Evolutionary conservation across 2,888 invertebrate genomes (phyloP), one percentile per base, ranked within the genome.

Genomic region (Itoplectis maculator): DNA sequence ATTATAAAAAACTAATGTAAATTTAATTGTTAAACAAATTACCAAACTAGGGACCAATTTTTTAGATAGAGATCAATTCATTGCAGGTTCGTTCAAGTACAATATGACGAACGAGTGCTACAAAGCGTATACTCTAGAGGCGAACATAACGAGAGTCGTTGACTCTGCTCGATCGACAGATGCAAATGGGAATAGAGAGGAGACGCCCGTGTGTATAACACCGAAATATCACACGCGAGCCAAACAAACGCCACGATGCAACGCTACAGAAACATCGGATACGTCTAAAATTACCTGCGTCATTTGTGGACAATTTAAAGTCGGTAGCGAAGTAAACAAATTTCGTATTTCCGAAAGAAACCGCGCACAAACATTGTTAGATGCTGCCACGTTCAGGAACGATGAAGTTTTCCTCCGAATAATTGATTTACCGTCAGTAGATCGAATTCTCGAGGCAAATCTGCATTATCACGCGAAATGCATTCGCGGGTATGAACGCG

Each of bases 71-170:
- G n/a, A n/a, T n/a, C 40, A 35, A 61, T 35, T 37, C 9, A 20
- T 40, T 61, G 9, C 40, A 61, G 73, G 56, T 59, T 42, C 68
- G n/a, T 80, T 75, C 61, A 18, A n/a, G 9, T 80, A 80, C 51
- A 68, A 80, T 59, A 66, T 80, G 59, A 68, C 66, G 11, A 75
- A 80, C 51, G 37, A 56, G 11, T 80, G 69, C 49, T 74, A 74
- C n/a, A 72, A 73, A 40, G 9, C 20, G 15, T 80, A 80, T 20
- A 75, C 74, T 2, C 49, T 66, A 45, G 68, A 79, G 49, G 74
- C 66, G 15, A 75, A 80, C 42, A 49, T 66, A 37, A 29, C 6
- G 11, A 45, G 49, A 68, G 42, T 37, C 47, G 9, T 35, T 29
- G 69, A 7, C 2, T 7, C 7, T n/a, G 23, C 20, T 49, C 20